Evolutionary conservation across 2,888 invertebrate species (phyloP).

Genomic region (Zootermopsis nevadensis): DNA sequence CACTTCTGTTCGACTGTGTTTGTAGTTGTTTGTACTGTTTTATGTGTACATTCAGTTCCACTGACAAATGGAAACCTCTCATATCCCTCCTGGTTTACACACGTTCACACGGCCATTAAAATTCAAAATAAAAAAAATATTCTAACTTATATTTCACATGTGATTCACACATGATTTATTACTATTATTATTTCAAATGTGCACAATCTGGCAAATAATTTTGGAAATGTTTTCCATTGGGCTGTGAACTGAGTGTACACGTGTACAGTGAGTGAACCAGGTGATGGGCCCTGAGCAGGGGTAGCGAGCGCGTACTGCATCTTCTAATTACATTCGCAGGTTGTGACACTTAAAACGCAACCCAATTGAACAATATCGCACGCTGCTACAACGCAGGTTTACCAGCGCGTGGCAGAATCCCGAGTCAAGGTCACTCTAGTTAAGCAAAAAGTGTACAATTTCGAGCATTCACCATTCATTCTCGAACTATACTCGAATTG

Average conservation of each 20-base stretch:
- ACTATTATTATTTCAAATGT: not conserved
- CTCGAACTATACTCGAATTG: no score
- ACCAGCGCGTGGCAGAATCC: no score
- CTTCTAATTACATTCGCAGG: constrained; percentile 36
- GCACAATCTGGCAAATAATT: constrained; percentile 4
- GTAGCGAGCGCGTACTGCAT: constrained; percentile 42
- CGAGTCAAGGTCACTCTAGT: no score
- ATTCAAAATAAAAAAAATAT: constrained; percentile 6
- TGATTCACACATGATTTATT: not conserved
- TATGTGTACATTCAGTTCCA: constrained; percentile 55
- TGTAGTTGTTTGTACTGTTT: constrained; percentile 54
- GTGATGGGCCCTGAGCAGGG: constrained; percentile 60
- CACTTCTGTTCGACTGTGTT: constrained; percentile 51
- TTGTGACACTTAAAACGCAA: no score
- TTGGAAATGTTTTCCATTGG: constrained; percentile 42
- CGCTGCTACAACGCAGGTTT: no score
- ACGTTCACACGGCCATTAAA: constrained; percentile 47
- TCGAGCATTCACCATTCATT: no score
- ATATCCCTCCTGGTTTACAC: constrained; percentile 54
- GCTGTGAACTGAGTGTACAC: constrained; percentile 54
- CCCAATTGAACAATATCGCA: no score
- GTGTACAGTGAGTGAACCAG: constrained; percentile 53
- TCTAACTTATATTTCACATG: not conserved
- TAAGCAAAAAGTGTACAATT: no score
- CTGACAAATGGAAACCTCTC: constrained; percentile 50